Base-by-base conservation (phyloP, 2,113 vertebrate genomes). In the Calypte anna region DNA sequence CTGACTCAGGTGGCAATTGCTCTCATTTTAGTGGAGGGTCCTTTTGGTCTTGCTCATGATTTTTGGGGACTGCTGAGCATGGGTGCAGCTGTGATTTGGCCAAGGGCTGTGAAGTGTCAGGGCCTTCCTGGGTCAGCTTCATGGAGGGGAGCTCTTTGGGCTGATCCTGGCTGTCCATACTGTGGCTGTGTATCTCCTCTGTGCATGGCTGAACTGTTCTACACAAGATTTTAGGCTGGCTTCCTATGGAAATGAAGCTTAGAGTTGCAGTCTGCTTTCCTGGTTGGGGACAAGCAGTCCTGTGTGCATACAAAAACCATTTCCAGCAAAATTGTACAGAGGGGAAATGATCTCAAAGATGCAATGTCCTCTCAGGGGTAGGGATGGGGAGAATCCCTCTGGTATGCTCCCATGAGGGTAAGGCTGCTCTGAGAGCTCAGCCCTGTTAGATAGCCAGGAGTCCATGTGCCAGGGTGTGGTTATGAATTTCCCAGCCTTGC, bases 361-460 rank as follows among this genome's bases (percentile, higher is more conserved):
- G 12, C 3, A 12, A 31, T 68, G 36, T 31, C 54, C 59, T 72
- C 38, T 13, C 28, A 68, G 44, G 30, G 31, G 21, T 21, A 36
- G 44, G 8, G 31, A 4, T 48, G 33, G 50, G 50, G 38, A 53
- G 7, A n/a, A 11, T 64, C 31, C 10, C 28, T 72, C 44, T 57
- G 50, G 28, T 48, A 31, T 9, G 9, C 20, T 81, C 8, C 15
- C 3, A 1, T 6, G 15, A 51, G 31, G 22, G 25, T 14, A 54
- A 63, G 62, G 14, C 21, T 57, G 10, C 23, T 17, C 2, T 28
- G 25, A 25, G 30, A 79, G 12, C 38, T 61, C 51, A 77, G 7
- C 14, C 22, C 4, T 64, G 1, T 7, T 0, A 1, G 53, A 19
- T 43, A 40, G 2, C 19, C 0, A 21, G 7, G 16, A 20, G 17